Base-by-base conservation (phyloP, 2,797 vertebrate genomes). In the Mionectes olivaceus region DNA sequence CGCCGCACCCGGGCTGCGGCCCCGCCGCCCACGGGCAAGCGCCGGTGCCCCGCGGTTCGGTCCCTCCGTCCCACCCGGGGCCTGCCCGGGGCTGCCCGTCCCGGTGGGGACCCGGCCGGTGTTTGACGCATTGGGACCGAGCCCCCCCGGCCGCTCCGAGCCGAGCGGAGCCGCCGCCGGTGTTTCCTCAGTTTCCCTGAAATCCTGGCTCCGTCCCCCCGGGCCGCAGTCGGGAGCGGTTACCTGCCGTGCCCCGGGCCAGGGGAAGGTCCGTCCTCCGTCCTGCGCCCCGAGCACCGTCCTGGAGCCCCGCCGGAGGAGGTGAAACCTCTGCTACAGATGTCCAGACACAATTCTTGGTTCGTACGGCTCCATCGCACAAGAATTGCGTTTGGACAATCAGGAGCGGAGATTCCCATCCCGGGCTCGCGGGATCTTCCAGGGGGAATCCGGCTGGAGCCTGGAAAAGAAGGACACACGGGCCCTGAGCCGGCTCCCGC, bases 341-440 rank as follows among this genome's bases (percentile, higher is more conserved):
- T 99, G 99, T 99, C 99, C 99, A 99, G 98, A 98, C 99, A 99
- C 99, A 99, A 99, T 99, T 99, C 99, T 99, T 99, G 99, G 98
- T 98, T 98, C 98, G 98, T 96, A 97, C 91, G 93, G 97, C 97
- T 97, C 98, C 98, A 98, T 98, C 98, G 98, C 98, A 99, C 99
- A 99, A 99, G 99, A 99, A 99, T 99, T 99, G 99, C 99, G 99
- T 99, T 99, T 99, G 99, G 99, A 99, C 99, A 99, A 99, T 99
- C 99, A 99, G 98, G 80, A 96, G 95, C 96, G 63, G 96, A 97
- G 94, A 91, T 94, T 95, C 94, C 95, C 70, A 63, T 90, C 87
- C 94, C 57, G 60, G 88, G 88, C 69, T 94, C 44, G 47, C 39
- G 71, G 83, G 65, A 78, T 94, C 92, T 90, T 95, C 91, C 68